Evolutionary conservation across 2,797 vertebrate genomes (phyloP).

Genomic region (Syndactyla subalaris): DNA sequence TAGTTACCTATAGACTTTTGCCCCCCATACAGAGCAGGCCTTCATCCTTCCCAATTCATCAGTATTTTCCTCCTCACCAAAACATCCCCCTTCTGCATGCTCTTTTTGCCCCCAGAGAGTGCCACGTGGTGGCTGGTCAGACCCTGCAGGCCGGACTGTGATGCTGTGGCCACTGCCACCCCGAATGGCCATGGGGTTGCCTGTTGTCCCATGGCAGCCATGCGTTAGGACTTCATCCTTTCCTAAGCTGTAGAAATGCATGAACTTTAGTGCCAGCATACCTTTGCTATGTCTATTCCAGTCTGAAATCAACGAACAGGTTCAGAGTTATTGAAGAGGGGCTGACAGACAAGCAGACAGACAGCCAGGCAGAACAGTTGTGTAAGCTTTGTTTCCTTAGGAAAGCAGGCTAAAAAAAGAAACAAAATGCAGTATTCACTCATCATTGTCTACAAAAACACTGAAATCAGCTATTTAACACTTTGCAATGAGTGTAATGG

Average conservation of each 20-base stretch:
- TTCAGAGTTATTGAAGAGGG: conserved; percentile 46
- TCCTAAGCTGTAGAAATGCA: background rate
- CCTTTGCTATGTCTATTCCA: background rate
- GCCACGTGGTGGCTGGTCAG: background rate
- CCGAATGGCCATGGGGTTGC: rapidly evolving
- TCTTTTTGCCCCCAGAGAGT: background rate
- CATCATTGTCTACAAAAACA: conserved; percentile 62
- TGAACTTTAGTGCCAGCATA: background rate
- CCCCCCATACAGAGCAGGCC: background rate
- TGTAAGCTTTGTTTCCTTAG: conserved; percentile 65
- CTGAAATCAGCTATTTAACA: conserved; percentile 72
- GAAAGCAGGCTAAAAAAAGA: conserved; percentile 69
- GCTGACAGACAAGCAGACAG: conserved; percentile 49
- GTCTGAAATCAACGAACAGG: conserved; percentile 22
- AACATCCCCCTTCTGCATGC: background rate
- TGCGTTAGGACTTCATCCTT: background rate
- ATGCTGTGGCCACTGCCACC: rapidly evolving
- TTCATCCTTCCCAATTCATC: background rate
- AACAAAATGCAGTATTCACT: conserved; percentile 58
- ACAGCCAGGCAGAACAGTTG: conserved; percentile 47
- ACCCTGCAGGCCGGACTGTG: rapidly evolving
- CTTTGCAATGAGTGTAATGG: conserved; percentile 42
- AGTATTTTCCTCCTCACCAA: background rate
- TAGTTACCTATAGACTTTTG: background rate
- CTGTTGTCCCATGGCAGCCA: rapidly evolving